Evolutionary conservation across 2,113 vertebrate species (phyloP), one percentile per base, ranked within the genome.

Genomic region (Anoplopoma fimbria): DNA sequence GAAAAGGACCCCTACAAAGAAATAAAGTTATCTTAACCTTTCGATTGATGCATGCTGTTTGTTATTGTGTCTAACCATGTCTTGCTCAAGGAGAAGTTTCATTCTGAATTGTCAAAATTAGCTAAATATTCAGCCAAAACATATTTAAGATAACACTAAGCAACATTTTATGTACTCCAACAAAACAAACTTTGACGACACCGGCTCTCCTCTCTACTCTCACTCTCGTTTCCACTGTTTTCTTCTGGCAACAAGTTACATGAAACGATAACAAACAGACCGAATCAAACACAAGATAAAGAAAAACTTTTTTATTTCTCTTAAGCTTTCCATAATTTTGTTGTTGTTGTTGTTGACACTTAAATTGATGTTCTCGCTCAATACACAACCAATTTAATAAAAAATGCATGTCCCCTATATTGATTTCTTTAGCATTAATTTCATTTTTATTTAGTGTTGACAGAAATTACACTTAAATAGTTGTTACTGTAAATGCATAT

Each of bases 401-500:
- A 12, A 25, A 55, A 55, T 12, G n/a, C 1, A 51, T 23, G 0
- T 49, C 47, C 2, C 47, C 19, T 21, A 7, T 47, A 47, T 17
- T 47, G 42, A 21, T 49, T 49, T 49, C 21, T 49, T 49, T 49
- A 47, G 42, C 14, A 47, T 47, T 47, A 17, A 47, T 47, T 47
- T 47, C 42, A 47, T 47, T 47, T 47, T 2, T 47, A 8, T 49
- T 49, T 55, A 25, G 51, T 76, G 14, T 21, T 49, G 14, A 42
- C 51, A n/a, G 42, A 51, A 13, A 21, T 75, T 40, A 45, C 53
- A 63, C 6, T 65, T 79, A 14, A 51, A 25, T 64, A 23, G 34
- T 19, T 70, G 27, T 69, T 33, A 55, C 17, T 72, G 38, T 68
- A 70, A 60, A 36, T 73, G n/a, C 31, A 9, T 36, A 27, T 69